Base-by-base conservation (phyloP, 2,797 vertebrate genomes). In the Mormyrops attenuatus region DNA sequence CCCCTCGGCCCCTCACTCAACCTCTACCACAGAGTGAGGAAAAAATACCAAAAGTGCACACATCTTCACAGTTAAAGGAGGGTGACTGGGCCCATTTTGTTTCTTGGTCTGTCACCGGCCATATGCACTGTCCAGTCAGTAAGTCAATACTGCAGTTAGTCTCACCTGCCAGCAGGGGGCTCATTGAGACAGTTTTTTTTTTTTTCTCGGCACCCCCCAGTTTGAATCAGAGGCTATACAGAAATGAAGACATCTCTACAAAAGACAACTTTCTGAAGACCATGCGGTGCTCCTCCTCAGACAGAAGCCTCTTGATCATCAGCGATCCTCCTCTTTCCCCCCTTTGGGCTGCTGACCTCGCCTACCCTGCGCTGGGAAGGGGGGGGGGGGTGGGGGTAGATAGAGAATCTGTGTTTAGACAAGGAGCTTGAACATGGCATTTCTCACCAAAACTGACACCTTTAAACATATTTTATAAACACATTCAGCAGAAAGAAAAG, bases 301-400 rank as follows among this genome's bases (percentile, higher is more conserved):
- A 89, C 84, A 38, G 60, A 87, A 77, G 89, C 89, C 85, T 87
- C 89, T 49, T 89, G 89, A 57, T 89, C 63, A 8, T 87, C 85
- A 41, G 55, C 7, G 49, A 77, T 89, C 26, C 49, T 63, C 85
- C 84, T 87, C 89, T 87, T 77, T 38, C 49, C 91, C 92, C 94
- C 93, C 91, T 92, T 92, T 93, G 93, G 92, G 92, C 93, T 88
- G 90, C 92, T 93, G 90, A 82, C 88, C 88, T 52, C 89, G 22
- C 90, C 93, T 95, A 95, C 93, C 95, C 95, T 94, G 95, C 95
- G 92, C 91, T 95, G 93, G 87, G 91, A 91, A 52, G 66, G 49
- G 80, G 91, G 17, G 63, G 84, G 15, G 53, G 44, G 34, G 89
- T 0, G 34, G 0, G 87, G 52, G 49, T 30, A 55, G 5, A 38